Percentiles rank a stretch among this genome's conserved stretches.
Evolutionary conservation across 1,140 invertebrate genomes (phyloP).

Genomic region (Campoletis sonorensis): DNA sequence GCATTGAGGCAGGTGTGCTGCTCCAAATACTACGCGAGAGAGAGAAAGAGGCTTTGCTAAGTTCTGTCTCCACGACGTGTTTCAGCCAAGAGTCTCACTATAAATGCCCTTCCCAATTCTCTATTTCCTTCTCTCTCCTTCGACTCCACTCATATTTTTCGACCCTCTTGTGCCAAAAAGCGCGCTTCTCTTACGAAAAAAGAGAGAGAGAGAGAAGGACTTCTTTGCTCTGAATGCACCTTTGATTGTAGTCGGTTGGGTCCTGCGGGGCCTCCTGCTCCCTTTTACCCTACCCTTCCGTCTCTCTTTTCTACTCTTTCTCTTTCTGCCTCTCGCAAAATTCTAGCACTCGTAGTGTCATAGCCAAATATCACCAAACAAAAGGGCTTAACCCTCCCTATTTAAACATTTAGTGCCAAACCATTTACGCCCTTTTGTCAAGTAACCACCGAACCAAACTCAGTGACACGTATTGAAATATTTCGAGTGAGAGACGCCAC

Average conservation of each 20-base stretch:
- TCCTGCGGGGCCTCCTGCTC: conserved; percentile 51
- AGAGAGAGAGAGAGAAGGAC: conserved; percentile 32
- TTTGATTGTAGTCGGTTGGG: conserved; percentile 69
- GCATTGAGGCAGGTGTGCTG: conserved; percentile 55
- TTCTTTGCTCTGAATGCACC: conserved; percentile 64
- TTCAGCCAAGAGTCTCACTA: conserved; percentile 2
- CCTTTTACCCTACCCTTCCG: neutral
- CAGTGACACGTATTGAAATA: neutral
- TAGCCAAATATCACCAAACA: conserved; percentile 41
- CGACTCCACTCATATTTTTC: conserved; percentile 28
- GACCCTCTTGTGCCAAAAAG: conserved; percentile 50
- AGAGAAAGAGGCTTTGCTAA: conserved; percentile 10
- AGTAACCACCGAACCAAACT: neutral
- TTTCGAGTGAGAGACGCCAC: neutral
- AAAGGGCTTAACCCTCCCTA: neutral
- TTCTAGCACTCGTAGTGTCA: conserved; percentile 54
- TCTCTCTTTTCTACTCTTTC: conserved; percentile 43
- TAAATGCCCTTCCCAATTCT: conserved; percentile 17
- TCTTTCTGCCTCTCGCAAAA: conserved; percentile 13
- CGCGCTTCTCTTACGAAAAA: conserved; percentile 43
- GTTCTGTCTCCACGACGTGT: conserved; percentile 44
- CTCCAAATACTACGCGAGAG: conserved; percentile 47
- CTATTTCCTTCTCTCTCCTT: conserved; percentile 17
- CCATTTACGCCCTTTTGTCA: neutral
- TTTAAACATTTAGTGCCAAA: neutral